Evolutionary conservation across 2,888 invertebrate species (phyloP), one percentile per base, ranked within the genome.

Genomic region (Parnassius smintheus): DNA sequence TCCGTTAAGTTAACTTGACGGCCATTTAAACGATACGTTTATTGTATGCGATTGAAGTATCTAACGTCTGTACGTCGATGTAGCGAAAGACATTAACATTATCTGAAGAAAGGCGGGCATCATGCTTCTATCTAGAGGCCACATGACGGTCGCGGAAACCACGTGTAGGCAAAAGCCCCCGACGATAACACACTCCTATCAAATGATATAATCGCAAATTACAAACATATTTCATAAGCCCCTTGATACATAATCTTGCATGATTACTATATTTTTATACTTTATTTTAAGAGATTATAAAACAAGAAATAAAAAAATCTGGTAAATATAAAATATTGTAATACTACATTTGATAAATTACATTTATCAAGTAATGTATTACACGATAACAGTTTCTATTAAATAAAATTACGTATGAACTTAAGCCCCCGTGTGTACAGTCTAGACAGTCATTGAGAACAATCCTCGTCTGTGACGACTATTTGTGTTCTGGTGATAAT

Each of bases 61-160:
- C 87, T 73, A 75, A 75, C 75, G 77, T 72, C 75, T 73, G 74
- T 75, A 72, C 72, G 75, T 77, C 75, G 75, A 72, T 72, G 81
- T 86, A 88, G 88, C 89, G 81, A 74, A 75, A 76, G 70, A 87
- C 88, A 89, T 90, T 90, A 88, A 86, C 88, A 87, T 88, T 89
- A 90, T 89, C 89, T 88, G 87, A 85, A 88, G 86, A 83, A 77
- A 88, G 88, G 87, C 88, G 76, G 82, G 85, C 82, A 85, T 86
- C 85, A 82, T 82, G 86, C 78, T 86, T 80, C 80, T 87, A 88
- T 88, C 88, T 81, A 79, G 74, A 84, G 76, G 82, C 85, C 87
- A 70, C 71, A 69, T 67, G 83, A 83, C 83, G 80, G 82, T 82
- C 83, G 86, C 87, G 88, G 88, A 88, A 89, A 85, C 83, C 74